Evolutionary conservation across 2,113 vertebrate species (phyloP), one percentile per base, ranked within the genome.

Genomic region (Scomber colias): DNA sequence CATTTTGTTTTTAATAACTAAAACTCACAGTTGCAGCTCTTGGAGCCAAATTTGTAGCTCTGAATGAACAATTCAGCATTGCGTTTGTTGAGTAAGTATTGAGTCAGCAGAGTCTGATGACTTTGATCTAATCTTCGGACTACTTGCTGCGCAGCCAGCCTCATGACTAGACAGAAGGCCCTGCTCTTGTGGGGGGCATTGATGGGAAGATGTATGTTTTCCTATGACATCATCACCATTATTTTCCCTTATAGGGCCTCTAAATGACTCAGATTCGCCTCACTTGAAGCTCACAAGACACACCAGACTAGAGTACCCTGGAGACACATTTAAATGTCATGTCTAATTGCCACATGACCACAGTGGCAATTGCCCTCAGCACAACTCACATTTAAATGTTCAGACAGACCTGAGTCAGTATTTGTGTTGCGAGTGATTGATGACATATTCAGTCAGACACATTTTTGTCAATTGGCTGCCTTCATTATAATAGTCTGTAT

Each of bases 151-250:
- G 75, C 48, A 76, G 69, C 48, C 70, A 77, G 54, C 61, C 80
- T 59, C 79, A 83, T 82, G 82, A 83, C 66, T 5, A 17, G 5
- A 64, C 27, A 44, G 66, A 79, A 76, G 81, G 78, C 62, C 45
- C 48, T 17, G 1, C 62, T 63, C 30, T 59, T 59, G 7, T 48
- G n/a, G 61, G 78, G 65, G 24, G 40, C 17, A 62, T 21, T 64
- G 68, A 59, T 57, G 14, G 65, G 49, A 77, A 77, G 55, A 79
- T 73, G 45, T 35, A 1, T 51, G 57, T 81, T 87, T 79, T 82
- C 73, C 75, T 70, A 84, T 86, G 81, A 87, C 73, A 69, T 84
- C 77, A 71, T 66, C 66, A 46, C 54, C 49, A 50, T 86, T 75
- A 67, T 55, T 56, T 57, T 62, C 12, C 71, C 13, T 62, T 46